Conservation (phyloP, 2,113 vertebrate genomes). For the Saguinus imperator region DNA sequence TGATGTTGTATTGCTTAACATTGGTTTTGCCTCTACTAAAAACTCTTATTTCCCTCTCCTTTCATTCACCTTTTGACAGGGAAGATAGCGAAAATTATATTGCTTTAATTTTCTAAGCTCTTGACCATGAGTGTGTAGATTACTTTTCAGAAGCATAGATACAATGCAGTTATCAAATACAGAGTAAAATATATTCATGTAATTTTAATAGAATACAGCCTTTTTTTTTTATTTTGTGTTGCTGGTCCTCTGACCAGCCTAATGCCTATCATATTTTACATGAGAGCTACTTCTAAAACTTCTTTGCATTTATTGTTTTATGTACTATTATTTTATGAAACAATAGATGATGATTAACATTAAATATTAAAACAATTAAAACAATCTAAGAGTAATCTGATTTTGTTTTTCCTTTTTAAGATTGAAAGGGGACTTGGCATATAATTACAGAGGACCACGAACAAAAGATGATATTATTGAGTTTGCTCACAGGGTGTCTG, state of each 20-base stretch:
- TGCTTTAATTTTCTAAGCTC: background rate
- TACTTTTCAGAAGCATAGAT: background rate
- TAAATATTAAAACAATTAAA: conserved; percentile 9
- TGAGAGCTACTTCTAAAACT: background rate
- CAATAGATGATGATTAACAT: background rate
- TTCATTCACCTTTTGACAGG: background rate
- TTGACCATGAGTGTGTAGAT: background rate
- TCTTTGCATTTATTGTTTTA: background rate
- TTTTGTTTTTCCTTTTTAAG: conserved; percentile 80
- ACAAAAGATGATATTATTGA: conserved; percentile 98
- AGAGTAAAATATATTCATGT: background rate
- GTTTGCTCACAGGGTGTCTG: conserved; percentile 97
- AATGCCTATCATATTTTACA: background rate
- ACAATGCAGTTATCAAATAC: background rate
- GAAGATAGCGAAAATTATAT: background rate
- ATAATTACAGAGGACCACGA: conserved; percentile 96
- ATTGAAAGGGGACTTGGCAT: conserved; percentile 95
- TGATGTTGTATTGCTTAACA: background rate
- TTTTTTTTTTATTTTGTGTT: background rate
- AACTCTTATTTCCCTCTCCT: background rate
- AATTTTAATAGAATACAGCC: background rate
- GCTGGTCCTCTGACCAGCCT: background rate
- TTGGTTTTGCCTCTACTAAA: background rate
- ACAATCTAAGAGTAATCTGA: background rate
- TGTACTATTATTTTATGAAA: background rate